phyloP scores from a whole-genome alignment of 1,140 invertebrate species.

The Psilanteris sp. region DNA sequence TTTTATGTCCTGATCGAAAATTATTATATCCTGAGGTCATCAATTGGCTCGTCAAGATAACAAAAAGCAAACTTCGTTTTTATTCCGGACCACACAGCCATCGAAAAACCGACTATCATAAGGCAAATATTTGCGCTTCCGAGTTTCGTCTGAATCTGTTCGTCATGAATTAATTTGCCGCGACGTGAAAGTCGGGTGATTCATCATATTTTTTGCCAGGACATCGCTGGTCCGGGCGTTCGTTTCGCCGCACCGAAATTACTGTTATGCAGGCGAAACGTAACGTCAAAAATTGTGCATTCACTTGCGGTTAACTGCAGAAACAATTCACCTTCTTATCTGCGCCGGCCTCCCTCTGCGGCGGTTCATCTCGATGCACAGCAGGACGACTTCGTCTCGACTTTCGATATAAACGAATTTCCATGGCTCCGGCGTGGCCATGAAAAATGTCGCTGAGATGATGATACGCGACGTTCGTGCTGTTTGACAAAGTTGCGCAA shows the following conservation, averaged over 20 bases:
- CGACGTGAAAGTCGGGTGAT: constrained; percentile 28
- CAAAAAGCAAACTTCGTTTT: too few relatives aligned
- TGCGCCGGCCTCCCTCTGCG: constrained; percentile 36
- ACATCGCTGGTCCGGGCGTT: not conserved
- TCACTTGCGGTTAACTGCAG: constrained; percentile 5
- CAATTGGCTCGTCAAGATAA: too few relatives aligned
- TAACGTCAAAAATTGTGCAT: constrained; percentile 7
- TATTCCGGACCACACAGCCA: too few relatives aligned
- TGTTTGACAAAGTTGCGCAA: constrained; percentile 44
- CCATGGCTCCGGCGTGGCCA: constrained; percentile 1
- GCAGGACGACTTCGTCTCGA: constrained; percentile 8
- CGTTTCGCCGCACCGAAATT: constrained; percentile 9
- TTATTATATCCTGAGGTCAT: too few relatives aligned
- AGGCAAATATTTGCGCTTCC: constrained; percentile 29
- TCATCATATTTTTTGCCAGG: constrained; percentile 17
- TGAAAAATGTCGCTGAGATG: constrained; percentile 32
- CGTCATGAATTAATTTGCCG: constrained; percentile 23
- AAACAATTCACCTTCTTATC: constrained; percentile 50
- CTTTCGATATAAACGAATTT: constrained; percentile 37
- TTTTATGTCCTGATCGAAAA: too few relatives aligned
- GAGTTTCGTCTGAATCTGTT: constrained; percentile 5
- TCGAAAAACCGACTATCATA: too few relatives aligned
- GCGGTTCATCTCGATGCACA: constrained; percentile 45
- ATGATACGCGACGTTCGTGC: constrained; percentile 27
- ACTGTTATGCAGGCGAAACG: constrained; percentile 18